Percentiles rank a stretch among this genome's conserved stretches.
Conservation (phyloP, 92 coral and sea anemone species). For the Ricordea florida region DNA sequence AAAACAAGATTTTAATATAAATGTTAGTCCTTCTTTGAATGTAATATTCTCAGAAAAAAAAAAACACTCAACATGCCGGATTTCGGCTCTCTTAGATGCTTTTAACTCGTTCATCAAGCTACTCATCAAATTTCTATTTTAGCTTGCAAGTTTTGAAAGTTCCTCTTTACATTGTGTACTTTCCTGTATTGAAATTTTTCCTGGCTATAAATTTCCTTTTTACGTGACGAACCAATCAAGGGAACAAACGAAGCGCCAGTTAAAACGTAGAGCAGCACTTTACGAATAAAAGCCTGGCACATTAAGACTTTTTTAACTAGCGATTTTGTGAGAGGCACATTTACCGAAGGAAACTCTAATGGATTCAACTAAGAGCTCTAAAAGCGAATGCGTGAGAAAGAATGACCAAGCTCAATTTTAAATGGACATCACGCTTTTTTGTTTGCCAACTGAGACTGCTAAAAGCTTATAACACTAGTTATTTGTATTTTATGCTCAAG, state of each 20-base stretch:
- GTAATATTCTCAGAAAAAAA: too few species aligned
- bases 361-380: slow-evolving; percentile 20
- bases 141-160: too few species aligned
- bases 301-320: slow-evolving; percentile 3
- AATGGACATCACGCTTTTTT: slow-evolving; percentile 37
- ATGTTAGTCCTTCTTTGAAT: too few species aligned
- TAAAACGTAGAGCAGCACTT: too few species aligned
- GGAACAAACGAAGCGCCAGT: slow-evolving; percentile 5
- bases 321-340: slow-evolving; percentile 21
- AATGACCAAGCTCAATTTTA: too few species aligned
- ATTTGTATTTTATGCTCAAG: slow-evolving; percentile 39
- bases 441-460: slow-evolving; percentile 48
- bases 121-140: too few species aligned
- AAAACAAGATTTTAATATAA: too few species aligned
- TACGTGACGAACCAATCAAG: background rate
- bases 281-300: slow-evolving; percentile 31
- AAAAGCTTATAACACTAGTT: slow-evolving; percentile 38
- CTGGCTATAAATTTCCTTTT: background rate
- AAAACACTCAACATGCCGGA: too few species aligned
- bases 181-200: background rate
- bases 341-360: slow-evolving; percentile 22
- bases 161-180: too few species aligned
- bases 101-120: too few species aligned
- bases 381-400: too few species aligned
- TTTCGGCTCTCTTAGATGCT: too few species aligned